These are phyloP conservation scores for Monodelphis domestica DNA, from an alignment of 2,797 vertebrate genomes.

Conservation along the genomic window DNA sequence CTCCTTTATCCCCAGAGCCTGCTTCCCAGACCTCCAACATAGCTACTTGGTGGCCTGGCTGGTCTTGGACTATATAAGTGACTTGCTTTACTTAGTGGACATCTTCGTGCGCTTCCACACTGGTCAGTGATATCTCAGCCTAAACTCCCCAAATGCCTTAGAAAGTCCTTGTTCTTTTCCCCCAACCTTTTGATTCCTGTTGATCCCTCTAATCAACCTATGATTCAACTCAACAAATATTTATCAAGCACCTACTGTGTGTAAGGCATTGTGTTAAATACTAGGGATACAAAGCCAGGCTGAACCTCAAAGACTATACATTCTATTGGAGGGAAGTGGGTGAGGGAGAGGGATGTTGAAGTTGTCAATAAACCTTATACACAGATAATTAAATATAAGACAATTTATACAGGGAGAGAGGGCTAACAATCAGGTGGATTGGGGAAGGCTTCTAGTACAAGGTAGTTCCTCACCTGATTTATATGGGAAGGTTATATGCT, in stretches of 20 bases:
- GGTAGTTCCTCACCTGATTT: not conserved
- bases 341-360: not conserved
- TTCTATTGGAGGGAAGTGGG: not conserved
- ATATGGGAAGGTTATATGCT: not conserved
- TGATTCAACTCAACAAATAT: not conserved
- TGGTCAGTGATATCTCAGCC: conserved; percentile 82
- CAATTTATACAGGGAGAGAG: not conserved
- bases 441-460: not conserved
- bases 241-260: not conserved
- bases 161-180: not conserved
- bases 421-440: not conserved
- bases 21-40: conserved; percentile 89
- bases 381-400: not conserved
- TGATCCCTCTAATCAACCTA: not conserved
- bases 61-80: conserved; percentile 90
- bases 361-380: not conserved
- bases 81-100: conserved; percentile 90
- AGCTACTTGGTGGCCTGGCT: conserved; percentile 88
- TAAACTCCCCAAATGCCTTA: not conserved
- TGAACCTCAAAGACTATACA: not conserved
- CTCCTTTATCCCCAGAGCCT: conserved; percentile 73
- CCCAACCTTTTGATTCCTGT: not conserved
- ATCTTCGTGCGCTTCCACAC: conserved; percentile 89
- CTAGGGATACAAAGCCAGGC: not conserved
- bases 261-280: not conserved